Evolutionary conservation across 1,140 invertebrate species (phyloP), one percentile per base, ranked within the genome.

Genomic region (Cydia pomonella): DNA sequence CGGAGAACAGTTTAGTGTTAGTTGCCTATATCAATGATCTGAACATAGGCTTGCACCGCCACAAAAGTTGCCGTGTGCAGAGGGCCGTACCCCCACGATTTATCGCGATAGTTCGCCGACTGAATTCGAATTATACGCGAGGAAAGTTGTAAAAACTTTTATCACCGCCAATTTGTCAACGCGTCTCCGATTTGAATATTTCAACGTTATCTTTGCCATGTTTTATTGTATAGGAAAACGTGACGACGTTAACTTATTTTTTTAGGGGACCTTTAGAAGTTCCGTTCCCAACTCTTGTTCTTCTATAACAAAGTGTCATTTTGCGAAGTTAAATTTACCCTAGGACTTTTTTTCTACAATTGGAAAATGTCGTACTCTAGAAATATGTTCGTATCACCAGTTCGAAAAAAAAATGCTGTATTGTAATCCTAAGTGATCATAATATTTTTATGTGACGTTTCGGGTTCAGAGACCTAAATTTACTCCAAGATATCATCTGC

Each of bases 151-250:
- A 80, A 79, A 86, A 84, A 77, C 13, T 69, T 87, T 82, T 84
- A 85, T 85, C 81, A 77, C 80, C 62, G n/a, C 73, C 80, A 79
- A 84, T 86, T 87, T 85, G 84, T 88, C 84, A 82, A 76, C 77
- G 77, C 75, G 69, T 76, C 77, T 47, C 82, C 50, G 73, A 76
- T 84, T 80, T 77, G 79, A 77, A 78, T 79, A 75, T 75, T 75
- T 75, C 27, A 77, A 79, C 76, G 83, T 85, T 81, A 82, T 80
- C 75, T 79, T 62, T n/a, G 5, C 33, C 62, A 59, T 69, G 64
- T 69, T 69, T 69, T 69, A 69, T 69, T 69, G 64, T 69, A 69
- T 38, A n/a, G 64, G 25, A 66, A 66, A 33, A 69, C 64, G 64
- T 69, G 64, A 18, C 29, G 64, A 18, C 64, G 27, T 16, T 38